Evolutionary conservation across 2,797 vertebrate species (phyloP), one percentile per base, ranked within the genome.

Genomic region (Melanotaenia boesemani): DNA sequence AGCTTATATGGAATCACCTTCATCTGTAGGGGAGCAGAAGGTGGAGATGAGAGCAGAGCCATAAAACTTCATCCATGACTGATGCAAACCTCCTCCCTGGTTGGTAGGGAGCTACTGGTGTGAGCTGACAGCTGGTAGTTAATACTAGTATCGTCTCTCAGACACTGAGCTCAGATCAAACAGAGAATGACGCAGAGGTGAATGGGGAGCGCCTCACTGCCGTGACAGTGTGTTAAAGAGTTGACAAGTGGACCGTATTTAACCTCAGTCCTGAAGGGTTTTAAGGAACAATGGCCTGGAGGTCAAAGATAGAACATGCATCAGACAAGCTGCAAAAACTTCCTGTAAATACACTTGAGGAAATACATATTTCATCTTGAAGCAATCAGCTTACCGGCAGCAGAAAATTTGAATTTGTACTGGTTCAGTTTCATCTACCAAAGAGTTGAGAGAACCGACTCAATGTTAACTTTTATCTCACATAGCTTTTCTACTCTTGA

Each of bases 71-170:
- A 80, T 72, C 82, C 72, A 0, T 83, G 84, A 86, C 85, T 70
- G 79, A 90, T 84, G 70, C 36, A 62, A 79, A 83, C 70, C 86
- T 76, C 78, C 80, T 80, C 74, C 54, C 52, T 22, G 63, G 74
- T 46, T 58, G 7, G 32, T 70, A 59, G 58, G 60, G 55, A 74
- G 81, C 82, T 71, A 74, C 83, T 15, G 75, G 84, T 61, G 32
- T 4, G 1, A 30, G 71, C 63, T 84, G 91, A 92, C 85, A 86
- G 91, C 88, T 88, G 83, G 75, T 86, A 74, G 81, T 90, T 90
- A 93, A 84, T 88, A 75, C 84, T 66, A 70, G 78, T 88, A 90
- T 89, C 78, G 46, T 84, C 77, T 91, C 90, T 84, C 86, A 78
- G 67, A 78, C 41, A 22, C 46, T 0, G 71, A 80, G 72, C 84